phyloP scores from a whole-genome alignment of 2,888 invertebrate species.

The Tolmerus cingulatus region DNA sequence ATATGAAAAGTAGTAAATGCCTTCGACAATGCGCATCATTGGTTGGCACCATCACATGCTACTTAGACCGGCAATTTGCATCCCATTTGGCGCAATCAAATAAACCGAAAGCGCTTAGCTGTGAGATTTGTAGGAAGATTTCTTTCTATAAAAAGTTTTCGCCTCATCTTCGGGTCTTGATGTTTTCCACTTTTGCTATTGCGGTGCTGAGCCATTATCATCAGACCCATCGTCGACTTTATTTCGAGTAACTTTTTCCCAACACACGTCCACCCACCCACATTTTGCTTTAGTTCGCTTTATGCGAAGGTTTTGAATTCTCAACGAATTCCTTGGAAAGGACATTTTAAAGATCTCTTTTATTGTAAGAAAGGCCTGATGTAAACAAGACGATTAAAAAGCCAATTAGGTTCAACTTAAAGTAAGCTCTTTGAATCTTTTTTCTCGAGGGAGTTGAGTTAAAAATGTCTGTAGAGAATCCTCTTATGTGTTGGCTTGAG shows the following conservation, averaged over 20 bases:
- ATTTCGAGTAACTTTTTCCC: not conserved
- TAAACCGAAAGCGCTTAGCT: constrained; percentile 37
- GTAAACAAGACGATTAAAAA: not conserved
- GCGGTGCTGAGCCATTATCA: not conserved
- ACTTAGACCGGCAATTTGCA: constrained; percentile 30
- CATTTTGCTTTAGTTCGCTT: not conserved
- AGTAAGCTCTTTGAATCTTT: not conserved
- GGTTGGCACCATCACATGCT: constrained; percentile 18
- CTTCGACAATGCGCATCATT: constrained; percentile 30
- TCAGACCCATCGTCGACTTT: constrained; percentile 2
- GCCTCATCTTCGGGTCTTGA: not conserved
- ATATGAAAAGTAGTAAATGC: constrained; percentile 9
- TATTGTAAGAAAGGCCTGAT: not conserved
- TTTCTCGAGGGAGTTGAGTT: not conserved
- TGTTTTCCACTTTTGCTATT: constrained; percentile 1
- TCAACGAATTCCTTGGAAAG: not conserved
- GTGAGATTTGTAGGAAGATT: constrained; percentile 27
- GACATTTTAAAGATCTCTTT: not conserved
- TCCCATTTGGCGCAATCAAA: constrained; percentile 37
- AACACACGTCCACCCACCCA: not conserved
- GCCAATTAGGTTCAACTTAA: not conserved
- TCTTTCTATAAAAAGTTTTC: constrained; percentile 2
- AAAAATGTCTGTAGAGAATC: not conserved
- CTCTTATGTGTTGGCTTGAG: not conserved
- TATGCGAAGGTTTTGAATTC: not conserved